Evolutionary conservation across 2,113 vertebrate species (phyloP).

Genomic region (Arothron firmamentum): DNA sequence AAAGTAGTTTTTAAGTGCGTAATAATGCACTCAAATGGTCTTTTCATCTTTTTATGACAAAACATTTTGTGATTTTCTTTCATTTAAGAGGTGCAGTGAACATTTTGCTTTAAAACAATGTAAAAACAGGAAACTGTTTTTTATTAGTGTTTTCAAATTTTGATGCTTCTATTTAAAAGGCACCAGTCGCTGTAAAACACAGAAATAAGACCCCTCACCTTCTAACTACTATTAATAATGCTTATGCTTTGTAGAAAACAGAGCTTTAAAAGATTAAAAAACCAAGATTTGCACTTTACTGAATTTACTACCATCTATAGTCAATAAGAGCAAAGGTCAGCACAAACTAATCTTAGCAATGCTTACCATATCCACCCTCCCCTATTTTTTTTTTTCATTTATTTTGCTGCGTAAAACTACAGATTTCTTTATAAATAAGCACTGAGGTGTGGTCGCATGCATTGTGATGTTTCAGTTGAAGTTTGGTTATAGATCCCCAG

Average conservation of each 20-base stretch:
- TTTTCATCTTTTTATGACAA: background rate
- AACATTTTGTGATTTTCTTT: background rate
- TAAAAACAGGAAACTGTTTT: too few relatives aligned
- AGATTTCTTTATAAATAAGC: background rate
- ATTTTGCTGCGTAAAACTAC: too few relatives aligned
- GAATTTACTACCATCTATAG: slow-evolving; percentile 37
- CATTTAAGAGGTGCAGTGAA: too few relatives aligned
- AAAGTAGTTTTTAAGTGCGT: too few relatives aligned
- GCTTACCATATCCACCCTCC: slow-evolving; percentile 27
- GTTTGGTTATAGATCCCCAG: background rate
- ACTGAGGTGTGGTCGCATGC: background rate
- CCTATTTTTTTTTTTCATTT: slow-evolving; percentile 12
- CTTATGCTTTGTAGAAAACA: too few relatives aligned
- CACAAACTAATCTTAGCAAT: slow-evolving; percentile 16
- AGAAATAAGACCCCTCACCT: too few relatives aligned
- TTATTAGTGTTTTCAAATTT: too few relatives aligned
- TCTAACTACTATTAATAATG: too few relatives aligned
- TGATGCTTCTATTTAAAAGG: too few relatives aligned
- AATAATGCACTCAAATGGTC: too few relatives aligned
- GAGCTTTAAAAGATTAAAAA: background rate
- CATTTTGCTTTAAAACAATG: too few relatives aligned
- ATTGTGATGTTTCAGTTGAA: slow-evolving; percentile 1
- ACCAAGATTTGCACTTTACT: slow-evolving; percentile 2
- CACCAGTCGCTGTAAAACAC: too few relatives aligned
- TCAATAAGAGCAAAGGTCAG: slow-evolving; percentile 56